phyloP scores from a whole-genome alignment of 2,888 invertebrate species.

The Bellardia pandia region DNA sequence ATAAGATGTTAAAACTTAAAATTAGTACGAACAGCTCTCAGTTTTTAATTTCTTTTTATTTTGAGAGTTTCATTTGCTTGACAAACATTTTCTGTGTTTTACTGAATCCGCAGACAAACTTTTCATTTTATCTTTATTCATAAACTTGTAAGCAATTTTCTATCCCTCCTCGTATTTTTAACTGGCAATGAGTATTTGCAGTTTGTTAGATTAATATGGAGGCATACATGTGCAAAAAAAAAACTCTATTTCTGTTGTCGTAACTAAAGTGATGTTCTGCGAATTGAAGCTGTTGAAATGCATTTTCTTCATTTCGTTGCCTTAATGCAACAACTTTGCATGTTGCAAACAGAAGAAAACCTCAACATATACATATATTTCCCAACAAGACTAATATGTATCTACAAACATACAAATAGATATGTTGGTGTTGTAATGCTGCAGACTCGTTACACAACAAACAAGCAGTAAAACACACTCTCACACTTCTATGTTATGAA shows the following conservation, averaged over 20 bases:
- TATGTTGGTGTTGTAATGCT: conserved; percentile 6
- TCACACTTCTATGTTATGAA: conserved; percentile 5
- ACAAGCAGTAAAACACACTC: neutral
- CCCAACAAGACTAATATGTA: neutral
- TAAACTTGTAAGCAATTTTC: too few species aligned
- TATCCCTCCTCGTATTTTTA: neutral
- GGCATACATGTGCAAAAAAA: neutral
- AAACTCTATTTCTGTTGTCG: conserved; percentile 2
- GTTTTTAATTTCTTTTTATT: too few species aligned
- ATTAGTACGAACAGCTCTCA: too few species aligned
- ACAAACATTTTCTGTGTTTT: too few species aligned
- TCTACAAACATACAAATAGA: neutral
- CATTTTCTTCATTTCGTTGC: conserved; percentile 48
- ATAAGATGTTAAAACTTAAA: too few species aligned
- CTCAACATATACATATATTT: neutral
- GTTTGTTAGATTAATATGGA: too few species aligned
- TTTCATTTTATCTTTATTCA: too few species aligned
- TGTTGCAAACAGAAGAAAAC: conserved; percentile 23
- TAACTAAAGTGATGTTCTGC: conserved; percentile 22
- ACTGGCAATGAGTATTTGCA: neutral
- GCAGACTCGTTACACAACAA: neutral
- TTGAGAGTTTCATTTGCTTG: too few species aligned
- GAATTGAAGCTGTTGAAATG: conserved; percentile 48
- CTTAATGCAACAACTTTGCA: conserved; percentile 49
- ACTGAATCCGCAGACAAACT: too few species aligned